Evolutionary conservation across 2,888 invertebrate species (phyloP).

Genomic region (Lamellibrachia columna): DNA sequence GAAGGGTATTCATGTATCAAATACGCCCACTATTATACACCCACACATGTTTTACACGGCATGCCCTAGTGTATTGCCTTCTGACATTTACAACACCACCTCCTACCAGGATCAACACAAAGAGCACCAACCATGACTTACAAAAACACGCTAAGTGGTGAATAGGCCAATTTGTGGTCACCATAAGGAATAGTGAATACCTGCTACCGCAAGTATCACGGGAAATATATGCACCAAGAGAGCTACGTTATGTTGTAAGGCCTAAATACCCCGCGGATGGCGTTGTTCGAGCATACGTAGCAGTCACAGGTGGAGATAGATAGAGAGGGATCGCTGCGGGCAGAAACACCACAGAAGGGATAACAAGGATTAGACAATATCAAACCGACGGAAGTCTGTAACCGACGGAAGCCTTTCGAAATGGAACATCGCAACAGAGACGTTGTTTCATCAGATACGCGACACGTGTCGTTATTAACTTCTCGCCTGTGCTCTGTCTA

Average conservation of each 20-base stretch:
- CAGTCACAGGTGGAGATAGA: not conserved
- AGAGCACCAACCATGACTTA: not conserved
- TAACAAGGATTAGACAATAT: not conserved
- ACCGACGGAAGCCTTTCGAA: not conserved
- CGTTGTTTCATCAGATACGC: not conserved
- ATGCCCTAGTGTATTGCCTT: not conserved
- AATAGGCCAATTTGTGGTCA: too few species aligned
- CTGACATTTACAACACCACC: not conserved
- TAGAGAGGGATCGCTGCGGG: not conserved
- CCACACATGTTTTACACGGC: not conserved
- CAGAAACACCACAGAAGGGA: not conserved
- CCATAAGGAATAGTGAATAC: too few species aligned
- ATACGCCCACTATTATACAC: not conserved
- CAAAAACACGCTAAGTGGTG: too few species aligned
- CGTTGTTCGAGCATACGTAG: not conserved
- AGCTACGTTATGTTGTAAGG: too few species aligned
- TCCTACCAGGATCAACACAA: not conserved
- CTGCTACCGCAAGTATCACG: too few species aligned
- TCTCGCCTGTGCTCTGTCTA: not conserved
- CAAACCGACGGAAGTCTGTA: not conserved
- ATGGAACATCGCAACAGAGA: not conserved
- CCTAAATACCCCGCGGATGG: too few species aligned
- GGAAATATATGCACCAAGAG: too few species aligned
- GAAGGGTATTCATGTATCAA: not conserved
- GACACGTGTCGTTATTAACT: not conserved